phyloP scores from a whole-genome alignment of 35 echinoderm and acorn worm species.

The Strongylocentrotus purpuratus region DNA sequence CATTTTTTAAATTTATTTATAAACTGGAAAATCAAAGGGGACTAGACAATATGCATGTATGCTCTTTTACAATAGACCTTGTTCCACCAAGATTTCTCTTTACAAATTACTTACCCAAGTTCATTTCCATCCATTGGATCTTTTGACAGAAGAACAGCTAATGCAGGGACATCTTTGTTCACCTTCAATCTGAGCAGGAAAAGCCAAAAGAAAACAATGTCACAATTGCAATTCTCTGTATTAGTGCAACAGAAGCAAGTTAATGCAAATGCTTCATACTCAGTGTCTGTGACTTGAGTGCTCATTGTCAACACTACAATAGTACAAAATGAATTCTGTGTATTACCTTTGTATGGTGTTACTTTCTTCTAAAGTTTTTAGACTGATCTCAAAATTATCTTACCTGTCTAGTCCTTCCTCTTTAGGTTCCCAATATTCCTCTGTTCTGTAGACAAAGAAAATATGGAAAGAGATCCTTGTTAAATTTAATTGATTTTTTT shows the following conservation, averaged over 20 bases:
- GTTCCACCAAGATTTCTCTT: not conserved
- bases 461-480: not conserved
- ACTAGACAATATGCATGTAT: too few species aligned
- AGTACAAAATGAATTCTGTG: not conserved
- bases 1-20: too few species aligned
- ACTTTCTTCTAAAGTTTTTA: not conserved
- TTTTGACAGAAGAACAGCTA: constrained; percentile 64
- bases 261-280: not conserved
- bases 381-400: not conserved
- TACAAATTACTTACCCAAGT: not conserved
- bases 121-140: constrained; percentile 40
- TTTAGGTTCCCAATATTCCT: constrained; percentile 90
- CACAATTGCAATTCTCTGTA: not conserved
- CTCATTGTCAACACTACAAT: not conserved
- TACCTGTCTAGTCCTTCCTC: constrained; percentile 93
- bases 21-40: too few species aligned
- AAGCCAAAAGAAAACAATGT: not conserved
- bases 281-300: not conserved
- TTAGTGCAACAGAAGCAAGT: too few species aligned
- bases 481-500: not conserved
- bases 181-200: constrained; percentile 67
- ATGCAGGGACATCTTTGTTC: constrained; percentile 56
- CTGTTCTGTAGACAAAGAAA: constrained; percentile 36
- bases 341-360: not conserved
- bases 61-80: not conserved